Evolutionary conservation across 2,113 vertebrate species (phyloP), one percentile per base, ranked within the genome.

Genomic region (Pluvianellus socialis): DNA sequence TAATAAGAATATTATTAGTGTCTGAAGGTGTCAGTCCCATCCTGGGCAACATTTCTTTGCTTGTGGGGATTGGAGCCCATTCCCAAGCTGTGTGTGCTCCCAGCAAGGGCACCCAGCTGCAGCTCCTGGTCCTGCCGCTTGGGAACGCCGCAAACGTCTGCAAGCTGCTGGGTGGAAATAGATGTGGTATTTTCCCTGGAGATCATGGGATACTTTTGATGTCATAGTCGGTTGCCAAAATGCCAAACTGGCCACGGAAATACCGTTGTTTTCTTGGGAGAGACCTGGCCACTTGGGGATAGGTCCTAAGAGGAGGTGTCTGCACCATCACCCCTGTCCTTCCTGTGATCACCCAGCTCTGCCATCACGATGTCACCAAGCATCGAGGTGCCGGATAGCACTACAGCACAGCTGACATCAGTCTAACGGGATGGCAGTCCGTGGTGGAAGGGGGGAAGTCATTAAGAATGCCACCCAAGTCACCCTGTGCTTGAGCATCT

Each of bases 51-150:
- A 33, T 72, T 85, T 79, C 55, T 70, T 86, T 61, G 55, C 80
- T 74, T 8, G 21, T 20, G 40, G 23, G n/a, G 75, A 67, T 40
- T 67, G 79, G 38, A 55, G 12, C 7, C 35, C 20, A 6, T 2
- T 35, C n/a, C 23, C 0, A 2, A 62, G 27, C 38, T 20, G 20
- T 21, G 16, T 10, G 2, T 7, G 32, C 16, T 68, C 35, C 30
- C 52, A 42, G 19, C 11, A 20, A 24, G 42, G 50, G 14, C 68
- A 26, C 12, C 1, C 1, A 73, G 58, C 71, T 22, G 50, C 50
- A 40, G 59, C 28, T 66, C n/a, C 52, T 56, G 0, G 0, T 55
- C 42, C 61, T 33, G 33, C 33, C 42, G 0, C 30, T 16, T 17
- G 35, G 72, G 50, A 86, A 65, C 1, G 1, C 42, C 3, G 1